These are phyloP conservation scores for Labia minor DNA, from an alignment of 2,888 invertebrate genomes.

Conservation along the genomic window DNA sequence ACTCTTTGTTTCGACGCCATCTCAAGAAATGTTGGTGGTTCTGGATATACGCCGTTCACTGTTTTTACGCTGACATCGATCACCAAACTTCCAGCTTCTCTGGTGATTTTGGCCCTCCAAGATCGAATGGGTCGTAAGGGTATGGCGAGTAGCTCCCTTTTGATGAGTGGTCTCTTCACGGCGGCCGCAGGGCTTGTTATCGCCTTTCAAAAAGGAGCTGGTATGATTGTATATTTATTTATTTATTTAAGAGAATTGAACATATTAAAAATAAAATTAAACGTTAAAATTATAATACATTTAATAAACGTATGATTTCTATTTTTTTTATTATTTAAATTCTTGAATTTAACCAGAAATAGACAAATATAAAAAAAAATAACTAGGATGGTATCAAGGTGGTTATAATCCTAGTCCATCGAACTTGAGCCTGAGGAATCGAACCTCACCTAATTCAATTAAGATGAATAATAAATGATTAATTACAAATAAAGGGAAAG, in stretches of 20 bases:
- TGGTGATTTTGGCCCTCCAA: slow-evolving; percentile 38
- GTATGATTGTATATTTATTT: not conserved
- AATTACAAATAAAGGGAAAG: no score
- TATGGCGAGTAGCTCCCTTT: slow-evolving; percentile 42
- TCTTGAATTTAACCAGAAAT: no score
- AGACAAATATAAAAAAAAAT: no score
- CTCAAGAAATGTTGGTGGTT: slow-evolving; percentile 45
- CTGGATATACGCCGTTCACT: slow-evolving; percentile 44
- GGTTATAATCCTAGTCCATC: no score
- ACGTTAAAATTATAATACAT: no score
- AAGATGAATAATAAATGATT: no score
- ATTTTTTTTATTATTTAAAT: no score
- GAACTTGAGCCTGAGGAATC: no score
- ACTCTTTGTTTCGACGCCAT: slow-evolving; percentile 49
- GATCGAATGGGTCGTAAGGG: slow-evolving; percentile 42
- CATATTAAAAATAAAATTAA: no score
- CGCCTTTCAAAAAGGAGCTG: slow-evolving; percentile 29
- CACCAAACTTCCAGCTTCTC: slow-evolving; percentile 47
- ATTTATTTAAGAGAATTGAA: not conserved
- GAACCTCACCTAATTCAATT: no score
- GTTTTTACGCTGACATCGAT: slow-evolving; percentile 45
- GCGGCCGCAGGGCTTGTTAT: slow-evolving; percentile 40
- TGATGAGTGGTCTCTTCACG: slow-evolving; percentile 43
- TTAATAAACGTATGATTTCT: no score
- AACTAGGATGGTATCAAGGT: no score